A percentile compares a stretch with the other conserved stretches of the same genome.
Conservation (phyloP, 2,888 invertebrate genomes). For the Pelosia muscerda region DNA sequence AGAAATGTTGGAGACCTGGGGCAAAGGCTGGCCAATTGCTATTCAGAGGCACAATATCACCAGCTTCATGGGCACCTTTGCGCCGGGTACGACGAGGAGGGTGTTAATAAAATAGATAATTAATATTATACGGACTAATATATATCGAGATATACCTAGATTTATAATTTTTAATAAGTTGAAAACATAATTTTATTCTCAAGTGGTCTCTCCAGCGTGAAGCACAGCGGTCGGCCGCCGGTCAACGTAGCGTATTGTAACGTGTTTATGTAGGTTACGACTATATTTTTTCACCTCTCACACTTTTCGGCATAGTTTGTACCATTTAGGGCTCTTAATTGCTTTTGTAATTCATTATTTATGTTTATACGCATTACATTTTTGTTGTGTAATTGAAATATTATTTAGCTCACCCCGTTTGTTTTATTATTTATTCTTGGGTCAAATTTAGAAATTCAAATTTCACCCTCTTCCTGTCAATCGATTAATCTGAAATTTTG, state of each 20-base stretch:
- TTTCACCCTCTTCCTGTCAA: too few relatives aligned
- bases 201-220: conserved; percentile 21
- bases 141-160: neutral
- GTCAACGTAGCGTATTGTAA: conserved; percentile 59
- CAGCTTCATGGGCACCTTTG: too few relatives aligned
- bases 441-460: too few relatives aligned
- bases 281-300: conserved; percentile 65
- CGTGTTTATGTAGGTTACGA: conserved; percentile 72
- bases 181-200: neutral
- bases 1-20: too few relatives aligned
- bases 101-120: too few relatives aligned
- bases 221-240: conserved; percentile 56
- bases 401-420: too few relatives aligned
- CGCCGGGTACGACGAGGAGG: too few relatives aligned
- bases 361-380: conserved; percentile 37
- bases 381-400: conserved; percentile 33
- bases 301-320: conserved; percentile 53
- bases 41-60: too few relatives aligned
- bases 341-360: conserved; percentile 62
- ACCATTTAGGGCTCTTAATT: conserved; percentile 61
- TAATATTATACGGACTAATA: too few relatives aligned
- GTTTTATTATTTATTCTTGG: too few relatives aligned
- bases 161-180: neutral
- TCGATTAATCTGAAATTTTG: too few relatives aligned
- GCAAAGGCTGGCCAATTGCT: too few relatives aligned